Evolutionary conservation across 2,113 vertebrate species (phyloP).

Genomic region (Gobio gobio): DNA sequence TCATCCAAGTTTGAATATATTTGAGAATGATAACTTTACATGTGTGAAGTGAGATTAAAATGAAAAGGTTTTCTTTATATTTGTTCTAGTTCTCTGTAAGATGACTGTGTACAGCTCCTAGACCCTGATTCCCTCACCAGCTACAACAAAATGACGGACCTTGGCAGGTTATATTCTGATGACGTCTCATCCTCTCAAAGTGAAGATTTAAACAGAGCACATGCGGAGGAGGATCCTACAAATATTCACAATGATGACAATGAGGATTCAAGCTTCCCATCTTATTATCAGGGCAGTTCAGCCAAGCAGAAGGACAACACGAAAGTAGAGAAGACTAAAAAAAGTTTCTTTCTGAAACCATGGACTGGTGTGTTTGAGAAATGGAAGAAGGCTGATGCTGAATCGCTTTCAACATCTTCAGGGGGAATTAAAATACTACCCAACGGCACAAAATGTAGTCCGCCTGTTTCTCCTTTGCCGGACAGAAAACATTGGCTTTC

Average conservation of each 20-base stretch:
- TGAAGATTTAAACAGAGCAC: conserved; percentile 16
- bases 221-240: background rate
- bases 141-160: conserved; percentile 59
- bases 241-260: conserved; percentile 16
- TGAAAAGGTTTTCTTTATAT: background rate
- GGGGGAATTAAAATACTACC: conserved; percentile 59
- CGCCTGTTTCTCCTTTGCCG: conserved; percentile 69
- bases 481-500: conserved; percentile 54
- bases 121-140: background rate
- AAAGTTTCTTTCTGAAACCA: conserved; percentile 65
- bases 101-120: background rate
- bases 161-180: conserved; percentile 37
- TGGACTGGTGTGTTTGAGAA: conserved; percentile 63
- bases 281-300: conserved; percentile 50
- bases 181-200: conserved; percentile 47
- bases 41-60: background rate
- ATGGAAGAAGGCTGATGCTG: conserved; percentile 37
- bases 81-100: background rate
- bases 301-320: conserved; percentile 25
- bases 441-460: conserved; percentile 68
- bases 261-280: conserved; percentile 31
- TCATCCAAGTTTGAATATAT: background rate
- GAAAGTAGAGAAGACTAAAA: conserved; percentile 50
- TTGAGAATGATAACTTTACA: background rate
- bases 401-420: conserved; percentile 48